Evolutionary conservation across 2,797 vertebrate genomes (phyloP), one percentile per base, ranked within the genome.

Genomic region (Acanthurus lineatus): DNA sequence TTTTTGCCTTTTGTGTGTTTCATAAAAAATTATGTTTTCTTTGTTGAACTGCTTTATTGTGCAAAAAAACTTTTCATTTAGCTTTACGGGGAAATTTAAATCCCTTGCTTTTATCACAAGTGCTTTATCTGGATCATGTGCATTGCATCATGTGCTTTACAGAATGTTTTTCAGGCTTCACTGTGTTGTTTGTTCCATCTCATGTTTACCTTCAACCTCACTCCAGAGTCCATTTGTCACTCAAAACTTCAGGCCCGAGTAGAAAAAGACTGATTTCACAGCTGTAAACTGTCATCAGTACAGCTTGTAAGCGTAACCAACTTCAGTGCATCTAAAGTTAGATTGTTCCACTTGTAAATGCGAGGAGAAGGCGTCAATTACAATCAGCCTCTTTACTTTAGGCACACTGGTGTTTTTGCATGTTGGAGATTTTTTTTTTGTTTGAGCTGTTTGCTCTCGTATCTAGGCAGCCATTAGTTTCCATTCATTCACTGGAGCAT

Each of bases 121-220:
- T 82, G 67, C 53, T 87, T 75, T 68, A 72, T 60, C 32, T 49
- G 49, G 28, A 64, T 47, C 17, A 19, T 56, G 75, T 77, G 70
- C 58, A 17, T 64, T 72, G 32, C 38, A 15, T 77, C 15, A 22
- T 76, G 71, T 79, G 78, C 51, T 84, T 77, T 73, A 77, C 53
- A 60, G 66, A 69, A 4, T 57, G 52, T 71, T 77, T 17, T 15
- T 42, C 9, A n/a, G 42, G 53, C 66, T 35, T 54, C 35, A 54
- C 62, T 76, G 48, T 74, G 56, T 35, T 51, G 66, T 63, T 63
- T 51, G 15, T 53, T 47, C 32, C 72, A 73, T 76, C 16, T 71
- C 35, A 32, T 80, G 71, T 85, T 91, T 77, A 75, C 60, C 42
- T 60, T 16, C 59, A 32, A 49, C 8, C 2, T 17, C 51, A 44